Evolutionary conservation across 2,888 invertebrate genomes (phyloP).

Genomic region (Melitaea athalia): DNA sequence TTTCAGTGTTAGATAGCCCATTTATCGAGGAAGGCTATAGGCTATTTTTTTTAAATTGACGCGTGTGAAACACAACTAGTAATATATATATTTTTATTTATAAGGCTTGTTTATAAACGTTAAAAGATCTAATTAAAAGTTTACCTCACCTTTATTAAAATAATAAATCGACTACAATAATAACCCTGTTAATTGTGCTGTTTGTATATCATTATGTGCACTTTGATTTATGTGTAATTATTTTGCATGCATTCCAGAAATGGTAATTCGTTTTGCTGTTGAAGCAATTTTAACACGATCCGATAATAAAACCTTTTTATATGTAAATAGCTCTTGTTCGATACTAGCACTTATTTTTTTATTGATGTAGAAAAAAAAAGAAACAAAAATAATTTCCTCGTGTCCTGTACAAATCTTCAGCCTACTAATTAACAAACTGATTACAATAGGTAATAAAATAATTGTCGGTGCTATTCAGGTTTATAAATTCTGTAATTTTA

Average conservation of each 20-base stretch:
- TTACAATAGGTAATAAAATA: too few relatives aligned
- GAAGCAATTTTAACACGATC: neutral
- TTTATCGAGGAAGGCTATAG: too few relatives aligned
- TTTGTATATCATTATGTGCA: constrained; percentile 16
- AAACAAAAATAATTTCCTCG: neutral
- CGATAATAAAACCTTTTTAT: neutral
- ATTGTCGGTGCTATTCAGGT: too few relatives aligned
- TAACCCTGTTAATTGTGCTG: constrained; percentile 11
- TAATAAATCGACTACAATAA: constrained; percentile 18
- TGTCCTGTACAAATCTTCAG: neutral
- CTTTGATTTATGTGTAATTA: constrained; percentile 19
- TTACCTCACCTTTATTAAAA: neutral
- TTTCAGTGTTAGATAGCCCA: too few relatives aligned
- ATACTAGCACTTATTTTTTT: neutral
- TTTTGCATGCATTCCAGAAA: constrained; percentile 18
- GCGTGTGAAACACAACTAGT: too few relatives aligned
- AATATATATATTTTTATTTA: too few relatives aligned
- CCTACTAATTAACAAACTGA: neutral
- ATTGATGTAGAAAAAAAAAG: neutral
- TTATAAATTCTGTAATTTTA: too few relatives aligned
- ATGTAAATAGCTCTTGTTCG: neutral
- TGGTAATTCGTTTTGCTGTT: neutral
- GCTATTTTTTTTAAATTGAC: too few relatives aligned
- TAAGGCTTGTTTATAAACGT: neutral
- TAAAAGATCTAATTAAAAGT: neutral